Evolutionary conservation across 2,797 vertebrate genomes (phyloP).

Genomic region (Rhadinocentrus ornatus): DNA sequence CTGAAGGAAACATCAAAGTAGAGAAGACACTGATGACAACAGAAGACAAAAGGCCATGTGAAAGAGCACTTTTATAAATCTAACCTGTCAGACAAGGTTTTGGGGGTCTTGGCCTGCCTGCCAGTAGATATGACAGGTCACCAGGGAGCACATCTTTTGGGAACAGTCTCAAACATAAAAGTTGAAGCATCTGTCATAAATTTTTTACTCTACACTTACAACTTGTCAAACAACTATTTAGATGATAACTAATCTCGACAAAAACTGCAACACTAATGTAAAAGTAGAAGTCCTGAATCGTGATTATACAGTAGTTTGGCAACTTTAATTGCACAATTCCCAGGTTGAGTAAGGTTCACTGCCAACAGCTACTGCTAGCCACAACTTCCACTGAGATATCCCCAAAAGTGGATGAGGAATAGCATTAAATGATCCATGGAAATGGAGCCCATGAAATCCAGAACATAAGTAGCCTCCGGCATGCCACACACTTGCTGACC

Average conservation of each 20-base stretch:
- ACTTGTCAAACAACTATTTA: slow-evolving; percentile 29
- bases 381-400: slow-evolving; percentile 38
- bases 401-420: slow-evolving; percentile 56
- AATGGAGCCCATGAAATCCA: slow-evolving; percentile 65
- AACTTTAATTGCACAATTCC: slow-evolving; percentile 60
- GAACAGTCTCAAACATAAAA: slow-evolving; percentile 49
- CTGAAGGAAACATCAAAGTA: slow-evolving; percentile 62
- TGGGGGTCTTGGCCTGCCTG: slow-evolving; percentile 66
- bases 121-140: slow-evolving; percentile 61
- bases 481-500: slow-evolving; percentile 57
- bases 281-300: slow-evolving; percentile 18
- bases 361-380: slow-evolving; percentile 41
- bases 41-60: slow-evolving; percentile 70
- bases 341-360: slow-evolving; percentile 46
- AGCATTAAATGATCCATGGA: slow-evolving; percentile 72
- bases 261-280: slow-evolving; percentile 12
- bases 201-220: slow-evolving; percentile 27
- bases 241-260: slow-evolving; percentile 21
- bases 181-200: slow-evolving; percentile 41
- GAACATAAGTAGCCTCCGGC: slow-evolving; percentile 70
- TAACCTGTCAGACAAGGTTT: slow-evolving; percentile 72
- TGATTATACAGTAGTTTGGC: slow-evolving; percentile 37
- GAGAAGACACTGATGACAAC: slow-evolving; percentile 65
- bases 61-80: slow-evolving; percentile 58
- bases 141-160: slow-evolving; percentile 47